phyloP scores from a whole-genome alignment of 2,113 vertebrate species.

The Cyanoliseus patagonus region DNA sequence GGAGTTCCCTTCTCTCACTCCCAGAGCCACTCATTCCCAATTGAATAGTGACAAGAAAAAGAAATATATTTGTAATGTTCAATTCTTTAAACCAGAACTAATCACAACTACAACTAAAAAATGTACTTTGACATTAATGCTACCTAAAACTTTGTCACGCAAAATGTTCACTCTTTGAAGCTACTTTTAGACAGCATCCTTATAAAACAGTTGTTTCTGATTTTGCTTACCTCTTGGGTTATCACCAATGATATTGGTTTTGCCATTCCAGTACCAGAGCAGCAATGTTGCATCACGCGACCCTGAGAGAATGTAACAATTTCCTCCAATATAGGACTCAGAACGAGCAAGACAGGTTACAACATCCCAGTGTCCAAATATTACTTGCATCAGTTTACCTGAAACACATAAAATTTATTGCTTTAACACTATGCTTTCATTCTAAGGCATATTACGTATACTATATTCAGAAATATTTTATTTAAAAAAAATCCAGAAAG shows the following conservation, averaged over 20 bases:
- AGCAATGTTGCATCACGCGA: conserved; percentile 95
- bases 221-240: conserved; percentile 83
- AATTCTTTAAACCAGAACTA: neutral
- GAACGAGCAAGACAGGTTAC: conserved; percentile 94
- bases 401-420: conserved; percentile 23
- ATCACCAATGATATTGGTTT: conserved; percentile 89
- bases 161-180: neutral
- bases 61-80: neutral
- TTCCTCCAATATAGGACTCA: conserved; percentile 95
- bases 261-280: conserved; percentile 99
- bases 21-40: neutral
- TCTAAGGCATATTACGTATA: neutral
- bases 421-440: neutral
- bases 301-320: conserved; percentile 95
- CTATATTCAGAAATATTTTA: neutral
- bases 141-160: neutral
- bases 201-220: neutral
- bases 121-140: neutral
- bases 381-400: conserved; percentile 96
- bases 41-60: neutral
- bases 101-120: neutral
- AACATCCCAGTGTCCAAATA: conserved; percentile 97
- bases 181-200: neutral
- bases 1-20: neutral
- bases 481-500: neutral